phyloP scores from a whole-genome alignment of 2,797 vertebrate species.

The Orientallactaga sibirica region DNA sequence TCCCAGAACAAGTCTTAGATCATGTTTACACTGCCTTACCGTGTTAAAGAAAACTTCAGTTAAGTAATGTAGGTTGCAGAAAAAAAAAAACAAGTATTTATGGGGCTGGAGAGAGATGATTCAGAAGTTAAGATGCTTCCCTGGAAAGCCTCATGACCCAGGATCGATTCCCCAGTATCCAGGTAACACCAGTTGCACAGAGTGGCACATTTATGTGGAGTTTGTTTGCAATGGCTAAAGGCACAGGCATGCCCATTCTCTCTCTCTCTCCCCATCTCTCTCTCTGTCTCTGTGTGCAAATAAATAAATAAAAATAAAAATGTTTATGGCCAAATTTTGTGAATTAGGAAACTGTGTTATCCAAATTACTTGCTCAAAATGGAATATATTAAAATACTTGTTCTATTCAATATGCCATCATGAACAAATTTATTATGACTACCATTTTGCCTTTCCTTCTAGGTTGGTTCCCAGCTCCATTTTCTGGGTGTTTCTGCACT shows the following conservation, averaged over 20 bases:
- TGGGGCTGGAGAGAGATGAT: no score
- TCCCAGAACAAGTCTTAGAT: not conserved
- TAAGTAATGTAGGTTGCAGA: conserved; percentile 6
- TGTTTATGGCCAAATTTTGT: not conserved
- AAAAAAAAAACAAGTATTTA: no score
- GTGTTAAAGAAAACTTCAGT: not conserved
- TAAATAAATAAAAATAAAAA: no score
- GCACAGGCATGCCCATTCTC: no score
- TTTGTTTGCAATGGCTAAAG: no score
- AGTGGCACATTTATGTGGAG: no score
- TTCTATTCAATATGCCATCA: not conserved
- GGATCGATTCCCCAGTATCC: no score
- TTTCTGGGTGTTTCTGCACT: not conserved
- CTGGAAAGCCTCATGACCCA: no score
- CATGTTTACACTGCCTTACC: not conserved
- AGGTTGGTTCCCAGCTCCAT: not conserved
- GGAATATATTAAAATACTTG: not conserved
- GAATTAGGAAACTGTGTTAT: not conserved
- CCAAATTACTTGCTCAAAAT: not conserved
- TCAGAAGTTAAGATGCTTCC: no score
- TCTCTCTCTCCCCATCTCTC: no score
- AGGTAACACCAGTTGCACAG: no score
- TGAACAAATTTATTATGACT: not conserved
- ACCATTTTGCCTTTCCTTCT: conserved; percentile 30
- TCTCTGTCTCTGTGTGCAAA: no score